Base-by-base conservation (phyloP, 2,888 invertebrate species). In the Drosophila hamatofila region DNA sequence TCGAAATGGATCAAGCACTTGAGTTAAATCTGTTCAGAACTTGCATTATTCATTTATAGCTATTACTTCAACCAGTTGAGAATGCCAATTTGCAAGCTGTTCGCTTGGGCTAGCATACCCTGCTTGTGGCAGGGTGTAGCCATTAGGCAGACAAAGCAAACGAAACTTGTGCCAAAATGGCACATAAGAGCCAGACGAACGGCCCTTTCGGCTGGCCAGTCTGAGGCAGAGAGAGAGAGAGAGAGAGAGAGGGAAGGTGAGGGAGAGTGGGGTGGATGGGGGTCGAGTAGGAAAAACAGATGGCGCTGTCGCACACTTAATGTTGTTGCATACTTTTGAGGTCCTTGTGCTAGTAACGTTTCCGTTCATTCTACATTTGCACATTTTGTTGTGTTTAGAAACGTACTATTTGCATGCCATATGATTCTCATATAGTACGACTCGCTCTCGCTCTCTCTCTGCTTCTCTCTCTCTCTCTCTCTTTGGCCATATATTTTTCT, bases 331-430 rank as follows among this genome's bases (percentile, higher is more conserved):
- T 87, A 87, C 88, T 82, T 84, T 82, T 82, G 77, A 80, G 88
- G 89, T 86, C 86, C 89, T 86, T 86, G 86, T 84, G 83, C 89
- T 39, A 89, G 83, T 87, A 87, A 88, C 83, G 85, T 78, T 87
- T 87, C 86, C 89, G 89, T 80, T 85, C 75, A 85, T 83, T 83
- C 80, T 80, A 84, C 78, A 82, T 82, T 72, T 73, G 72, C 78
- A 72, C 62, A 78, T 66, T 59, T 61, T 55, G 72, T 56, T 57
- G 59, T 68, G 42, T 57, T 46, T 58, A 23, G n/a, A 33, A 44
- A 49, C 56, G 39, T 42, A 60, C 21, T 33, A 37, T 35, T 25
- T 41, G 12, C 39, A 41, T 49, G 16, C 48, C 18, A 25, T 18
- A 27, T 44, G 33, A 33, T 37, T 30, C 11, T 30, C 48, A 27